Evolutionary conservation across 2,888 invertebrate genomes (phyloP), one percentile per base, ranked within the genome.

Genomic region (Oligia fasciuncula): DNA sequence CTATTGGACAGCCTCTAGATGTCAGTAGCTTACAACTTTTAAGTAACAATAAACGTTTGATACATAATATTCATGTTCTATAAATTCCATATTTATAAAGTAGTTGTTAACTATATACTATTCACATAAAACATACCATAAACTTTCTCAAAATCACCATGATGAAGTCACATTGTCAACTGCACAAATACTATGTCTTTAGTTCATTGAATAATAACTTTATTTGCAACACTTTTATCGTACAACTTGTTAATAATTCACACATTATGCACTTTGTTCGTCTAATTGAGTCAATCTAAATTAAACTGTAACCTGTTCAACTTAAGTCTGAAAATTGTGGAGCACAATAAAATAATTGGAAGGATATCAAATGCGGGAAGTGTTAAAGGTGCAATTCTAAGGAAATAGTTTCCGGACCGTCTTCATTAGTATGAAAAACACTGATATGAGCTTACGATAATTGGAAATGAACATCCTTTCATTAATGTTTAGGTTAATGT

Each of bases 61-160:
- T 35, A 69, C 14, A 43, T 17, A 68, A 46, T 49, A 29, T 35
- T 35, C 13, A 60, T 63, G 8, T 35, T 17, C 63, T 63, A 63
- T 14, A 5, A 35, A 19, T 4, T 19, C 2, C 4, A 69, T 19
- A 6, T 43, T 5, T n/a, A 60, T 17, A 9, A 11, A 29, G n/a
- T 17, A 1, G 14, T 0, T 35, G 1, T n/a, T n/a, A 68, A 73
- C 1, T 40, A n/a, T 46, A 68, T 4, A 62, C n/a, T 49, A 35
- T 54, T 68, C 11, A 70, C 17, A 67, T 72, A 85, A 71, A 89
- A 93, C 95, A 83, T 94, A 96, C 96, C 96, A 94, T 91, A 83
- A 95, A 93, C 88, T 93, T 94, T 89, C 94, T 93, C 85, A 96
- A 89, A 89, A 96, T 92, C 94, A 96, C 96, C 96, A 96, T 96